A percentile compares a stretch with the other conserved stretches of the same genome.
phyloP scores from a whole-genome alignment of 2,797 vertebrate genomes.

The Sebastiscus albofasciatus region DNA sequence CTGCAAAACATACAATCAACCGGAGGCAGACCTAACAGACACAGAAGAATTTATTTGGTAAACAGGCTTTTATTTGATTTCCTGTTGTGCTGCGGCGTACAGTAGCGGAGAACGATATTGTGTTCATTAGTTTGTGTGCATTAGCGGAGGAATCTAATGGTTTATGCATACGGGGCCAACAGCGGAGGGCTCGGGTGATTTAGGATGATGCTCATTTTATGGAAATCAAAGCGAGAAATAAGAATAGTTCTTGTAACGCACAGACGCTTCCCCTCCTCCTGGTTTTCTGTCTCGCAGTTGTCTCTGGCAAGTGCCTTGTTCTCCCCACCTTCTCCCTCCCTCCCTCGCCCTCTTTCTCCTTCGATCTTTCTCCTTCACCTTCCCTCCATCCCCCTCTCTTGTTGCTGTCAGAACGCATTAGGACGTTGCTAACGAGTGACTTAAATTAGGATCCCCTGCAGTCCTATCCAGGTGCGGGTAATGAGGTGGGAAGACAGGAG shows the following conservation, averaged over 20 bases:
- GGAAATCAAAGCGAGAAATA: constrained; percentile 83
- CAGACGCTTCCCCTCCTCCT: constrained; percentile 26
- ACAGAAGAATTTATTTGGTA: constrained; percentile 67
- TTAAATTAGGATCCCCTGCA: constrained; percentile 75
- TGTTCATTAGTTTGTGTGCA: constrained; percentile 83
- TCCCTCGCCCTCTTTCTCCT: constrained; percentile 15
- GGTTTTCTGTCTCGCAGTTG: constrained; percentile 19
- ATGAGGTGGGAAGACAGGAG: constrained; percentile 73
- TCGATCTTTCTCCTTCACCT: constrained; percentile 48
- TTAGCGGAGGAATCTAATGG: constrained; percentile 81
- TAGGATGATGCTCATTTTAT: constrained; percentile 85
- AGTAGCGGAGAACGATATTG: constrained; percentile 65
- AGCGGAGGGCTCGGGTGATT: constrained; percentile 73
- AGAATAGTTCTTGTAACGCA: constrained; percentile 46
- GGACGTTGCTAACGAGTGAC: constrained; percentile 73
- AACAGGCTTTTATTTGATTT: constrained; percentile 80
- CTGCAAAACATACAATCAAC: constrained; percentile 67
- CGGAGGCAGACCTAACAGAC: constrained; percentile 56
- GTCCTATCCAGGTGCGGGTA: constrained; percentile 76
- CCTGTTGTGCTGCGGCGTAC: constrained; percentile 63
- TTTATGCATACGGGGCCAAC: constrained; percentile 80
- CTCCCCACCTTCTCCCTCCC: background rate
- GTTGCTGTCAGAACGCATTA: constrained; percentile 77
- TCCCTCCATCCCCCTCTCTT: constrained; percentile 60
- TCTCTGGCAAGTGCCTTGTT: background rate